Conservation (phyloP, 2,113 vertebrate genomes). For the Thalassoma bifasciatum region DNA sequence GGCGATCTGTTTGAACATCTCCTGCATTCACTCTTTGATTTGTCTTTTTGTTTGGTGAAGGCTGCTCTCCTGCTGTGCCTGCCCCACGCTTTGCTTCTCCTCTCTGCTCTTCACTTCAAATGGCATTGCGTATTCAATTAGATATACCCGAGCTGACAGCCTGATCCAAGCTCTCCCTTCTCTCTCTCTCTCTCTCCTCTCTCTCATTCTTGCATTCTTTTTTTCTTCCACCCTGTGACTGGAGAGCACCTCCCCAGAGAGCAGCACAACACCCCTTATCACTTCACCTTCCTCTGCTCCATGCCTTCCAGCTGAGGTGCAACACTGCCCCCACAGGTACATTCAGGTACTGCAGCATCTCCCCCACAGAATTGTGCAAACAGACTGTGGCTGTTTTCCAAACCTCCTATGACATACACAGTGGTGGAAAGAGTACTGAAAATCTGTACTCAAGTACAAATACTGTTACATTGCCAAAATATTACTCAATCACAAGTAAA, state of each 20-base stretch:
- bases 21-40: conserved; percentile 45
- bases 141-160: conserved; percentile 53
- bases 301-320: conserved; percentile 19
- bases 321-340: conserved; percentile 61
- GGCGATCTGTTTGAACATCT: conserved; percentile 46
- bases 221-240: conserved; percentile 9
- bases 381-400: too few relatives aligned
- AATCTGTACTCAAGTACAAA: too few relatives aligned
- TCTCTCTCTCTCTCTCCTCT: conserved; percentile 36
- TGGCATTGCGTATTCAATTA: conserved; percentile 63
- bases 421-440: too few relatives aligned
- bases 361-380: background rate
- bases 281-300: conserved; percentile 38
- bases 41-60: conserved; percentile 48
- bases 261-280: conserved; percentile 46
- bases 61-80: conserved; percentile 49
- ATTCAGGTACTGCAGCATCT: background rate
- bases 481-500: too few relatives aligned
- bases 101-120: conserved; percentile 55
- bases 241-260: conserved; percentile 53
- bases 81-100: conserved; percentile 27
- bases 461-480: too few relatives aligned
- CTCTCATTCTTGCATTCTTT: conserved; percentile 6
- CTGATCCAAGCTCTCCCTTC: conserved; percentile 43
- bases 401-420: too few relatives aligned